Evolutionary conservation across 2,797 vertebrate genomes (phyloP).

Genomic region (Acanthurus tractus): DNA sequence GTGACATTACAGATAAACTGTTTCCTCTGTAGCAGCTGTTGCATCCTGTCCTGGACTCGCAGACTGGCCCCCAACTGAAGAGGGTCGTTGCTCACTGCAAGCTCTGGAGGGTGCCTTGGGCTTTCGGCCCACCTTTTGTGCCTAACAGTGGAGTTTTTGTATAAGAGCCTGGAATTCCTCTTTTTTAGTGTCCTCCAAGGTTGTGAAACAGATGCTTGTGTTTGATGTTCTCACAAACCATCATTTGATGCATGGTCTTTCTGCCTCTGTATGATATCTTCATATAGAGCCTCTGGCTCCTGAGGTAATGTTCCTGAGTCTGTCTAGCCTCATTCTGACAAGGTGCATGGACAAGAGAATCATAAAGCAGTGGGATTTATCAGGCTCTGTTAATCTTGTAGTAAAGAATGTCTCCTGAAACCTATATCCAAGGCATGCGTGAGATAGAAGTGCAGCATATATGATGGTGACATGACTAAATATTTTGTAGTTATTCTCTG

Average conservation of each 20-base stretch:
- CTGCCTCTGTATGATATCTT: conserved; percentile 61
- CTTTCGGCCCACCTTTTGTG: conserved; percentile 23
- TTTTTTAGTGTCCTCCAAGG: conserved; percentile 41
- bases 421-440: conserved; percentile 46
- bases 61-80: conserved; percentile 25
- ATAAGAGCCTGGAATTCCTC: conserved; percentile 38
- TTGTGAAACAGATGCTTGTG: conserved; percentile 71
- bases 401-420: conserved; percentile 56
- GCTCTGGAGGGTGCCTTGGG: conserved; percentile 12
- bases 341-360: conserved; percentile 46
- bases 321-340: conserved; percentile 65
- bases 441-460: conserved; percentile 35
- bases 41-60: conserved; percentile 12
- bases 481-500: conserved; percentile 22
- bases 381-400: conserved; percentile 40
- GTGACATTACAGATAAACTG: conserved; percentile 11
- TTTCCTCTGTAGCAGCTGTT: conserved; percentile 37
- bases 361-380: conserved; percentile 56
- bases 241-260: conserved; percentile 68
- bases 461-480: conserved; percentile 37
- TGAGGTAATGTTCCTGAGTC: conserved; percentile 54
- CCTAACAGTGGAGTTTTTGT: conserved; percentile 29
- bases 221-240: conserved; percentile 74
- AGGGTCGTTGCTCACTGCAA: not conserved
- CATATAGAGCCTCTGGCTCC: conserved; percentile 49